These are phyloP conservation scores for Myiagra hebetior DNA, from an alignment of 2,113 vertebrate species.

Conservation along the genomic window DNA sequence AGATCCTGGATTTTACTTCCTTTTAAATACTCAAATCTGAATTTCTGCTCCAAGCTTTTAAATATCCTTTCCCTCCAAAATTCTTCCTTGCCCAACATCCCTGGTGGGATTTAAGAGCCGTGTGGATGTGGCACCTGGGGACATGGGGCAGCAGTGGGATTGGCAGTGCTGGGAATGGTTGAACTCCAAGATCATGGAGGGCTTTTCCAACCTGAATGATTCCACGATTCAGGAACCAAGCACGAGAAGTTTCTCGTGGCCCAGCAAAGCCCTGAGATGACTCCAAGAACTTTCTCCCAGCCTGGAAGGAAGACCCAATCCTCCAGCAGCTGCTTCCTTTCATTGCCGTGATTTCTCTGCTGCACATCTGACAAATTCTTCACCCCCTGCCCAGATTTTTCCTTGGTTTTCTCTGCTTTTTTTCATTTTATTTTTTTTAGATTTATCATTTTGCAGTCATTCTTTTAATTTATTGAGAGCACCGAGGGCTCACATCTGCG, in stretches of 20 bases:
- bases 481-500: not conserved
- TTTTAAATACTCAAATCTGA: not conserved
- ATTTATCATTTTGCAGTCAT: not conserved
- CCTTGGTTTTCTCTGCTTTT: not conserved
- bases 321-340: not conserved
- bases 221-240: not conserved
- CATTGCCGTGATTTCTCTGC: not conserved
- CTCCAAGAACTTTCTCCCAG: not conserved
- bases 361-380: not conserved
- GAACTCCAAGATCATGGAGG: not conserved
- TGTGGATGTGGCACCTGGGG: not conserved
- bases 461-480: not conserved
- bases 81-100: not conserved
- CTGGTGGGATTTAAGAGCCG: fast-evolving
- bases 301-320: not conserved
- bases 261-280: not conserved
- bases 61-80: not conserved
- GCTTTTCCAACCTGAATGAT: not conserved
- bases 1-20: not conserved
- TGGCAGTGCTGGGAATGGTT: not conserved
- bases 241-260: not conserved
- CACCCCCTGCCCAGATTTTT: not conserved
- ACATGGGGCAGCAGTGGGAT: not conserved
- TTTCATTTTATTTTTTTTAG: fast-evolving
- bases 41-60: not conserved